Evolutionary conservation across 1,140 invertebrate genomes (phyloP).

Genomic region (Matsumurasca onukii): DNA sequence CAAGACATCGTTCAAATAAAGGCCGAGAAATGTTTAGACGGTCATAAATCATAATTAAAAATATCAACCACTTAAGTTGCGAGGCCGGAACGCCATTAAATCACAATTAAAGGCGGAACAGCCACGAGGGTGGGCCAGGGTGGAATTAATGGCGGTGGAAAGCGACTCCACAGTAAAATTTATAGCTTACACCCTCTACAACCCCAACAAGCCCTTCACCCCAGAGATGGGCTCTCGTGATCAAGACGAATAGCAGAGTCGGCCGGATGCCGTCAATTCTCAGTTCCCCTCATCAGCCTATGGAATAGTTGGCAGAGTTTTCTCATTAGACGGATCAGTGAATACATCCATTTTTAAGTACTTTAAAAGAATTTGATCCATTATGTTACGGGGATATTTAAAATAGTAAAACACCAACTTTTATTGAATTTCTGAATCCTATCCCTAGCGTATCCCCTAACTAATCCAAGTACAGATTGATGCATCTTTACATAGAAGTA

Average conservation of each 20-base stretch:
- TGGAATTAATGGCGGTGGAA: constrained; percentile 22
- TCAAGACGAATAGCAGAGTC: constrained; percentile 6
- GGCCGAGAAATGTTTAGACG: no score
- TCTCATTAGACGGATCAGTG: constrained; percentile 20
- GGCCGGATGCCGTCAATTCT: background rate
- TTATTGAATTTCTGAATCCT: no score
- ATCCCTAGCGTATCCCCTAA: no score
- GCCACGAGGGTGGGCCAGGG: constrained; percentile 13
- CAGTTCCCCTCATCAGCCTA: background rate
- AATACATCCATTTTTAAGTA: no score
- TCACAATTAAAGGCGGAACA: background rate
- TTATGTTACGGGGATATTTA: no score
- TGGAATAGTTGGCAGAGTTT: background rate
- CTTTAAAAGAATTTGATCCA: no score
- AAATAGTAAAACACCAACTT: no score
- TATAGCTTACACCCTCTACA: constrained; percentile 13
- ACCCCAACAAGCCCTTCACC: background rate
- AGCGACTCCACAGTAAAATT: constrained; percentile 4
- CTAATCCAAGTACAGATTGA: no score
- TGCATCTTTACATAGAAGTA: no score
- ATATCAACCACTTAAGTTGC: no score
- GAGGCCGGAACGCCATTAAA: background rate
- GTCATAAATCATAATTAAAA: no score
- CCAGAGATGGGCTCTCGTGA: background rate
- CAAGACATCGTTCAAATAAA: no score